A percentile compares a stretch with the other conserved stretches of the same genome.
Conservation (phyloP, 2,888 invertebrate genomes). For the Cerastis rubricosa region DNA sequence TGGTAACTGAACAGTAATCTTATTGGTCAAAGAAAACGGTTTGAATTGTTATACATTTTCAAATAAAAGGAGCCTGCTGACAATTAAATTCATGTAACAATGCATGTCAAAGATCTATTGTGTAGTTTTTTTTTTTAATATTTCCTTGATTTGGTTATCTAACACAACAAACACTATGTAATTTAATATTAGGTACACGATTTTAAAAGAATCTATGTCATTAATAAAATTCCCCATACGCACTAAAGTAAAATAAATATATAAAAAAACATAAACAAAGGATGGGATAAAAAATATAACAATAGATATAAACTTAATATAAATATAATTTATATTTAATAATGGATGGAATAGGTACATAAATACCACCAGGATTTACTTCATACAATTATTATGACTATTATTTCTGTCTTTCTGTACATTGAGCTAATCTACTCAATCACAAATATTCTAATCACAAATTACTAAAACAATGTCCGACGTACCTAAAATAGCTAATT, state of each 20-base stretch:
- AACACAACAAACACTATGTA: background rate
- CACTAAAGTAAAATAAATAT: background rate
- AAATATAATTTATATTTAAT: conserved; percentile 48
- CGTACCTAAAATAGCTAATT: conserved; percentile 72
- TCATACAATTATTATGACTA: conserved; percentile 58
- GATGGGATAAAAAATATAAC: conserved; percentile 14
- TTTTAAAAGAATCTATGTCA: conserved; percentile 18
- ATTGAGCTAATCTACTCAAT: conserved; percentile 74
- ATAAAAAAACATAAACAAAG: conserved; percentile 1
- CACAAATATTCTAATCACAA: conserved; percentile 65
- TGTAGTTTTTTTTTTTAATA: conserved; percentile 7
- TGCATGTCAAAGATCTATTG: background rate
- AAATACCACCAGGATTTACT: conserved; percentile 57
- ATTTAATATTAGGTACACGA: conserved; percentile 3
- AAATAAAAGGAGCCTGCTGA: background rate
- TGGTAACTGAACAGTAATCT: background rate
- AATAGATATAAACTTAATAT: conserved; percentile 27
- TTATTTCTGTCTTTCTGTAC: conserved; percentile 74
- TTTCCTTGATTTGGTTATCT: background rate
- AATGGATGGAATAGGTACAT: conserved; percentile 70
- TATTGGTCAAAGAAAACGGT: background rate
- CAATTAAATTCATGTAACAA: background rate
- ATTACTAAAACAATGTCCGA: conserved; percentile 62
- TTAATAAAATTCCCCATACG: background rate
- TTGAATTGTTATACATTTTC: background rate